Base-by-base conservation (phyloP, 2,888 invertebrate species). In the Nemoura dubitans region DNA sequence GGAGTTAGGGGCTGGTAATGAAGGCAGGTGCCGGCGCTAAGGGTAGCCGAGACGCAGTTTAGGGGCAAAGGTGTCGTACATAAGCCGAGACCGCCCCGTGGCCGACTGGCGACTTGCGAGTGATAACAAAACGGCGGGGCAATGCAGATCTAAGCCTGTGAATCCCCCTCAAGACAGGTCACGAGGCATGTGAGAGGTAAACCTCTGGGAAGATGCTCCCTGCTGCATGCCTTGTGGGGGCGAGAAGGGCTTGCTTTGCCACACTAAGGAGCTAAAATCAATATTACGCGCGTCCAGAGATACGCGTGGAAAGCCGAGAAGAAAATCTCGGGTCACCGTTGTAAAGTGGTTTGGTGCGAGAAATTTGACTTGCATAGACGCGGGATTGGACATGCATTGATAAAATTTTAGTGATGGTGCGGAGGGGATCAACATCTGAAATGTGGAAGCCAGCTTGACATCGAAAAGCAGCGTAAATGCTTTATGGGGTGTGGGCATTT, bases 231-330 rank as follows among this genome's bases (percentile, higher is more conserved):
- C n/a, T n/a, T n/a, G n/a, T n/a, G n/a, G n/a, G 59, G 16, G 59
- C 59, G 59, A 21, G 21, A 21, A 59, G 59, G 21, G 14, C 14
- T 59, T 21, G 59, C 59, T 36, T 36, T 59, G 59, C 59, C 21
- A 59, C 59, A 59, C 59, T 59, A 59, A 59, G 59, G 59, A 59
- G 59, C 59, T 78, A 78, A 78, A 78, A 78, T 78, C 78, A 78
- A 78, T 78, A 78, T 78, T 28, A 27, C 78, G 27, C 78, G 27
- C 78, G 28, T 78, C 78, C 78, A 14, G 78, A 78, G 78, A 26
- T 6, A 28, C 78, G 78, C n/a, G 26, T 25, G 26, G 76, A 76
- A 78, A 59, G 59, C 59, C 59, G 59, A 59, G 59, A 59, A 59
- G 59, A 59, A 59, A 59, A 59, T 59, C 59, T 59, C 3, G 59